Base-by-base conservation (phyloP, 1,140 invertebrate genomes). In the Macrotrachela quadricornifera region DNA sequence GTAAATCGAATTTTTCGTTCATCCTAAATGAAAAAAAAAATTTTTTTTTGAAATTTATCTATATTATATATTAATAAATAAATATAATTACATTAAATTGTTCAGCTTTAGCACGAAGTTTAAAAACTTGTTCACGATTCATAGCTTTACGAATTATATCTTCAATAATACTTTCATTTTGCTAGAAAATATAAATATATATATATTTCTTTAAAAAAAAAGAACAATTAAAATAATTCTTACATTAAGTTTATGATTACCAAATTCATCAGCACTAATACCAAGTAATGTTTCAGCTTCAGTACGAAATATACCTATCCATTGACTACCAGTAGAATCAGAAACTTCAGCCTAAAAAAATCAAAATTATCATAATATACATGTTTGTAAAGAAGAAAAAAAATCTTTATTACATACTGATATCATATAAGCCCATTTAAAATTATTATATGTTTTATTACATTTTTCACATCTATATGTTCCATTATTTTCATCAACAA, bases 401-500 rank as follows among this genome's bases (percentile, higher is more conserved):
- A n/a, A 2, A 30, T 30, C 8, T 30, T 30, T 30, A 30, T 30
- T 30, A 30, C 21, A 4, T 30, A 30, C 21, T 8, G 21, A 30
- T 4, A 30, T 8, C 21, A 30, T 30, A 30, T 30, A 30, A 30
- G 21, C 75, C 70, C 85, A 88, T 59, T 83, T 85, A 63, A 80
- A 95, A 58, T 82, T 80, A 0, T 80, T 78, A 64, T 76, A 84
- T 55, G 85, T 82, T 46, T 77, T 73, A 57, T 80, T 76, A 66
- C 91, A 97, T 67, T 94, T 94, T 66, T 96, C 91, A 67, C 92
- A 97, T 56, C 85, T 75, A 64, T 79, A 96, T 58, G 80, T 73
- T 10, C 82, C 83, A 65, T 87, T 86, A 45, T 80, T 77, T 63
- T 80, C 75, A 70, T 94, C 87, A 30, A 90, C 71, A 1, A 80